A percentile compares a stretch with the other conserved stretches of the same genome.
Conservation (phyloP, 2,888 invertebrate genomes). For the Dione juno region DNA sequence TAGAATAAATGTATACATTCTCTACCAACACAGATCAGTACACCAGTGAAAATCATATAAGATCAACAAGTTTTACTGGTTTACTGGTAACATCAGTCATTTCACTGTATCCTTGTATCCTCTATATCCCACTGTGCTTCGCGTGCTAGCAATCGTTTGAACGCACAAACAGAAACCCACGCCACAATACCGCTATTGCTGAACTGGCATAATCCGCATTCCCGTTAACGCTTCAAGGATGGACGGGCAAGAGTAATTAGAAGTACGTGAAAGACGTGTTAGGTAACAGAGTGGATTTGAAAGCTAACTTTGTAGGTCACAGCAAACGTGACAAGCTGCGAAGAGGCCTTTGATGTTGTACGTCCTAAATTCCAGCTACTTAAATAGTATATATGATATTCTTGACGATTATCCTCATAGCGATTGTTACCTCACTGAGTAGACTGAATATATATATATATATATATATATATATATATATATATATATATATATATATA, state of each 20-base stretch:
- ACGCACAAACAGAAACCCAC: not conserved
- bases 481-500: too few species aligned
- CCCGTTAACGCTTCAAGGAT: not conserved
- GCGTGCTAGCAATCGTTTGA: not conserved
- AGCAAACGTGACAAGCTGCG: not conserved
- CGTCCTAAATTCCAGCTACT: not conserved
- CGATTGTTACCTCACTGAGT: too few species aligned
- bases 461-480: too few species aligned
- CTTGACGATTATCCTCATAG: too few species aligned
- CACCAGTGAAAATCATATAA: too few species aligned
- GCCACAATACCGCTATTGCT: not conserved
- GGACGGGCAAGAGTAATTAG: slow-evolving; percentile 10
- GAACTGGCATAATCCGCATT: not conserved
- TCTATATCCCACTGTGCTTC: not conserved
- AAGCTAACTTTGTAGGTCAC: slow-evolving; percentile 16
- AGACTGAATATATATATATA: too few species aligned
- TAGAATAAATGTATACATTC: too few species aligned
- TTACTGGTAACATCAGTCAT: too few species aligned
- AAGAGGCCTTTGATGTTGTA: not conserved
- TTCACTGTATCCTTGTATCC: too few species aligned
- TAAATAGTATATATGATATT: not conserved
- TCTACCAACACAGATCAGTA: too few species aligned
- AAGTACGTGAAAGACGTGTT: slow-evolving; percentile 14
- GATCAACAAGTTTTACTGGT: too few species aligned
- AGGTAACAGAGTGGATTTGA: slow-evolving; percentile 11